Percentiles rank a stretch among this genome's conserved stretches.
Conservation (phyloP, 2,797 vertebrate species). For the Typhlichthys eigenmanni region DNA sequence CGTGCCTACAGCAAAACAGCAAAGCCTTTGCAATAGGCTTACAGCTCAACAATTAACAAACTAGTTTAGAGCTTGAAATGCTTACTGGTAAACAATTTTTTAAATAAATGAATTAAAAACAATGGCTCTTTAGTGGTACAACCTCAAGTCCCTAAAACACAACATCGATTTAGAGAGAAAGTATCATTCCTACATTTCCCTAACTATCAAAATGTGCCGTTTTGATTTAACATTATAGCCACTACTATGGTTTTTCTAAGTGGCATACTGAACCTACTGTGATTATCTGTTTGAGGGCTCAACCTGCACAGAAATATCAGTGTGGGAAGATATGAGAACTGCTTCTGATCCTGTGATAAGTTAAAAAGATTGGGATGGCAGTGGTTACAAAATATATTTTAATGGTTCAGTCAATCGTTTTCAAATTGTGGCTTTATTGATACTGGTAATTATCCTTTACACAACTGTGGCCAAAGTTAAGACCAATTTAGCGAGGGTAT, state of each 20-base stretch:
- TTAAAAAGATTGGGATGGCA: neutral
- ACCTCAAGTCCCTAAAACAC: too few species aligned
- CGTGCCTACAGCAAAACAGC: neutral
- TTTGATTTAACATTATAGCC: too few species aligned
- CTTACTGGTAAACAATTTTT: neutral
- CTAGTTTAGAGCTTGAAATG: constrained; percentile 4
- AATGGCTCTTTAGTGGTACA: too few species aligned
- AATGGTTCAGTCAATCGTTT: too few species aligned
- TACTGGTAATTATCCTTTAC: too few species aligned
- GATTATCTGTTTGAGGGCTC: constrained; percentile 9
- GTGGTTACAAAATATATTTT: too few species aligned
- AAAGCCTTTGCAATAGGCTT: neutral
- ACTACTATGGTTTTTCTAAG: neutral
- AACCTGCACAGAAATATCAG: constrained; percentile 8
- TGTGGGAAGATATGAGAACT: constrained; percentile 47
- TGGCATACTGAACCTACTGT: neutral
- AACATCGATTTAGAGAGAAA: too few species aligned
- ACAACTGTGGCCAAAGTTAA: too few species aligned
- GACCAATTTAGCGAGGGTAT: too few species aligned
- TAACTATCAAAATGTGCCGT: too few species aligned
- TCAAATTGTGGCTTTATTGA: too few species aligned
- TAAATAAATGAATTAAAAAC: neutral
- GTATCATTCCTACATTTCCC: too few species aligned
- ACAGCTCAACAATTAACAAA: neutral
- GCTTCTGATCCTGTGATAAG: constrained; percentile 47